phyloP scores from a whole-genome alignment of 1,140 invertebrate species.

The Linepithema humile region DNA sequence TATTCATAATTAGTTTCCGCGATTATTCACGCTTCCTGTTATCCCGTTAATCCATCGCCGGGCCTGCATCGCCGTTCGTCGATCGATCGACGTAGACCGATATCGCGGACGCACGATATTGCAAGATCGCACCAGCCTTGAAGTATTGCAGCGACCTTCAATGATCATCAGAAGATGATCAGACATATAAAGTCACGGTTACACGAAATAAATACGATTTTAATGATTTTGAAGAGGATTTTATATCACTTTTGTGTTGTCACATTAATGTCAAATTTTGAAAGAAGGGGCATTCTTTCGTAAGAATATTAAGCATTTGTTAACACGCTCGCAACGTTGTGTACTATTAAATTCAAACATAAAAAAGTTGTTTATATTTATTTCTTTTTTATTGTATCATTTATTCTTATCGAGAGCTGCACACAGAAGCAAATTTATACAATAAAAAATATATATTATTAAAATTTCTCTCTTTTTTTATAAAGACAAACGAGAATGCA shows the following conservation, averaged over 20 bases:
- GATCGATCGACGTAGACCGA: constrained; percentile 7
- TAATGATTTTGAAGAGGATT: not conserved
- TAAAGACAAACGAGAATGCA: too few species aligned
- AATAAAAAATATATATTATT: too few species aligned
- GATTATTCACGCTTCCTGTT: constrained; percentile 44
- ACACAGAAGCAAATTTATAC: too few species aligned
- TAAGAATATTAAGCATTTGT: too few species aligned
- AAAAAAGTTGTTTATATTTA: too few species aligned
- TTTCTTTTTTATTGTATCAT: too few species aligned
- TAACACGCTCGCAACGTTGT: too few species aligned
- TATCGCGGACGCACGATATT: not conserved
- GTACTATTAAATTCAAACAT: too few species aligned
- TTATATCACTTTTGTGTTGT: not conserved
- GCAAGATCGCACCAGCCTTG: constrained; percentile 1
- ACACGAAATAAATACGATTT: not conserved
- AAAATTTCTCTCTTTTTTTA: too few species aligned
- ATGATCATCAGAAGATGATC: not conserved
- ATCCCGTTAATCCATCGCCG: constrained; percentile 35
- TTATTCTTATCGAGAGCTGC: too few species aligned
- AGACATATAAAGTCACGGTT: not conserved
- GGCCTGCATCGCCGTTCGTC: not conserved
- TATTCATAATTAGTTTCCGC: constrained; percentile 47
- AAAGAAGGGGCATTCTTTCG: too few species aligned
- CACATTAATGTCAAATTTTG: too few species aligned
- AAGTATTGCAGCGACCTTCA: constrained; percentile 7